Conservation (phyloP, 2,888 invertebrate genomes). For the Tholera decimalis region DNA sequence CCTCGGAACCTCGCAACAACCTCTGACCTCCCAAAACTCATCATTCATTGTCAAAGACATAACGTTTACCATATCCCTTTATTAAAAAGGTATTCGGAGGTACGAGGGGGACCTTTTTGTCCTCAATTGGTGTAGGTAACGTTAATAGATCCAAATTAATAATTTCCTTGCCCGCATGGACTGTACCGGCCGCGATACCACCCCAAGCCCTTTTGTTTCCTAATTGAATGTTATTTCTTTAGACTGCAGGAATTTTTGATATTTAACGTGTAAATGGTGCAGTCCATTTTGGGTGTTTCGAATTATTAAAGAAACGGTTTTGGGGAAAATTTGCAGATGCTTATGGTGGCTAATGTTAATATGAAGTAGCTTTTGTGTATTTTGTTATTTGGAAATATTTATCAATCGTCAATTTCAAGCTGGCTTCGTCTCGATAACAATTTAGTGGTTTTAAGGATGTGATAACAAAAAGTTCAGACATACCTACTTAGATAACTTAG, state of each 20-base stretch:
- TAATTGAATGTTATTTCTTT: conserved; percentile 80
- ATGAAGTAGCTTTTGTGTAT: background rate
- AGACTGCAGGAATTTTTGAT: conserved; percentile 71
- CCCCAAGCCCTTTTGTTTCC: conserved; percentile 78
- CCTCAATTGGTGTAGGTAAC: conserved; percentile 83
- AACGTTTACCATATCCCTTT: conserved; percentile 70
- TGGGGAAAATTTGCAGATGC: background rate
- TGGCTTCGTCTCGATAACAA: too few species aligned
- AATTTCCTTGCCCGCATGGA: conserved; percentile 83
- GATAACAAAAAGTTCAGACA: too few species aligned
- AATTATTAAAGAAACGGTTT: background rate
- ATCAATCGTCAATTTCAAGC: too few species aligned
- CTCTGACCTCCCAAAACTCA: conserved; percentile 66
- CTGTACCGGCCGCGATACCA: conserved; percentile 70
- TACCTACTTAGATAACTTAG: too few species aligned
- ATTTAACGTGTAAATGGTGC: conserved; percentile 39
- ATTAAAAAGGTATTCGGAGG: conserved; percentile 78
- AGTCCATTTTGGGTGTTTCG: conserved; percentile 26
- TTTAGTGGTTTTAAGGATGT: too few species aligned
- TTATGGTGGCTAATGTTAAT: background rate
- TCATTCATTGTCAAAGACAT: conserved; percentile 77
- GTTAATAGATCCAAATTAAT: conserved; percentile 85
- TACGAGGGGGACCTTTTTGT: conserved; percentile 79
- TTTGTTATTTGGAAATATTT: background rate
- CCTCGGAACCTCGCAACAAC: conserved; percentile 49